Evolutionary conservation across 2,797 vertebrate genomes (phyloP).

Genomic region (Novumbra hubbsi): DNA sequence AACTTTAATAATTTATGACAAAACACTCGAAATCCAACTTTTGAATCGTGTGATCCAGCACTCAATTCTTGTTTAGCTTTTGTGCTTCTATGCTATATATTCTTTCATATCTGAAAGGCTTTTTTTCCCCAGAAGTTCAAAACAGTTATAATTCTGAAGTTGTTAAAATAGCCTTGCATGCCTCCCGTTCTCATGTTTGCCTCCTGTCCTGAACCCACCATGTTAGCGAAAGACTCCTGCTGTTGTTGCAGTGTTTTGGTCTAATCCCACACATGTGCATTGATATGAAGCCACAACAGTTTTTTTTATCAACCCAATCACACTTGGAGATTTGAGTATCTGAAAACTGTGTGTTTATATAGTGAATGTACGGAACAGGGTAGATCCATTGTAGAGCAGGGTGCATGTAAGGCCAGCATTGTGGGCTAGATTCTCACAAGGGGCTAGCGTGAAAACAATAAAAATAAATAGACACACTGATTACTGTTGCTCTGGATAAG

Average conservation of each 20-base stretch:
- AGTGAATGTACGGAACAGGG: no score
- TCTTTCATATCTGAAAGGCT: background rate
- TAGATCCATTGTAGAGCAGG: background rate
- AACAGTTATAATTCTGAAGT: background rate
- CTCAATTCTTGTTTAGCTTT: conserved; percentile 11
- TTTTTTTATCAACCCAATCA: background rate
- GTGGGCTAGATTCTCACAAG: background rate
- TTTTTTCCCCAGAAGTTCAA: background rate
- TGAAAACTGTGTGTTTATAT: background rate
- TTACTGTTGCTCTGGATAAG: background rate
- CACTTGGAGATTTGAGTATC: background rate
- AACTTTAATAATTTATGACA: conserved; percentile 44
- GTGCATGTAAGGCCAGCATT: background rate
- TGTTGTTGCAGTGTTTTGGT: background rate
- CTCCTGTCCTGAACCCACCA: background rate
- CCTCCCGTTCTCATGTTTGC: background rate
- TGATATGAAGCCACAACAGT: background rate
- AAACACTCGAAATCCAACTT: conserved; percentile 29
- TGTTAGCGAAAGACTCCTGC: background rate
- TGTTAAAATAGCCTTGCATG: background rate
- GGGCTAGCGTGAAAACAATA: background rate
- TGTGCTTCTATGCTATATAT: no score
- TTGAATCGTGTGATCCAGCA: conserved; percentile 27
- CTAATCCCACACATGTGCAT: background rate
- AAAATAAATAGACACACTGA: background rate